Conservation (phyloP, 2,888 invertebrate species). For the Diploptera punctata region DNA sequence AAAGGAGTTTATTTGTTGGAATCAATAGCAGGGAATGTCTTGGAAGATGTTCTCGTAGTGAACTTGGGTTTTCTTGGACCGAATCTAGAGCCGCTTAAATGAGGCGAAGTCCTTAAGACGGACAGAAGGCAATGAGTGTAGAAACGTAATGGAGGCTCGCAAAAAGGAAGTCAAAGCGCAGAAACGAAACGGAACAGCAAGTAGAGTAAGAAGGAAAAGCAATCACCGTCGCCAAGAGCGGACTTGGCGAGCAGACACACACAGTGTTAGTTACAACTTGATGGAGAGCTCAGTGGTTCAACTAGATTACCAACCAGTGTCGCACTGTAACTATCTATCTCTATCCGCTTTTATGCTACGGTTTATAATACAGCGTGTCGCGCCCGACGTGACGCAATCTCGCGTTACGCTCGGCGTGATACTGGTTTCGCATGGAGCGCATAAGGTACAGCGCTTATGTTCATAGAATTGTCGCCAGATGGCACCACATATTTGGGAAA, state of each 20-base stretch:
- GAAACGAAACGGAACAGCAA: background rate
- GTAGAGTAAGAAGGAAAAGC: background rate
- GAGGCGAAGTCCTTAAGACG: background rate
- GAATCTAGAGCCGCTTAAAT: background rate
- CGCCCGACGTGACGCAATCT: too few species aligned
- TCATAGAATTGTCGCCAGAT: too few species aligned
- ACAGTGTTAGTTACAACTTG: slow-evolving; percentile 3
- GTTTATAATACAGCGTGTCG: too few species aligned
- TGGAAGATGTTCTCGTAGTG: too few species aligned
- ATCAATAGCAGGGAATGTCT: background rate
- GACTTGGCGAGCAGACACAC: background rate
- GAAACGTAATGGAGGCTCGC: background rate
- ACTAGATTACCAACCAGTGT: background rate
- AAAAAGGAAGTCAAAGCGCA: slow-evolving; percentile 4
- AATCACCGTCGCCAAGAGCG: background rate
- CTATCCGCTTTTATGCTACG: too few species aligned
- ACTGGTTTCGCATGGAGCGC: too few species aligned
- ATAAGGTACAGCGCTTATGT: too few species aligned
- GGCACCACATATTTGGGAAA: too few species aligned
- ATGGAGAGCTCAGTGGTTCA: background rate
- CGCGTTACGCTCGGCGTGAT: too few species aligned
- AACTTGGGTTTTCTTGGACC: too few species aligned
- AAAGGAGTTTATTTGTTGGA: background rate
- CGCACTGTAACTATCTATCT: too few species aligned
- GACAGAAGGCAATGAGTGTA: background rate